Conservation (phyloP, 2,797 vertebrate species). For the Phoxinus dragarum region DNA sequence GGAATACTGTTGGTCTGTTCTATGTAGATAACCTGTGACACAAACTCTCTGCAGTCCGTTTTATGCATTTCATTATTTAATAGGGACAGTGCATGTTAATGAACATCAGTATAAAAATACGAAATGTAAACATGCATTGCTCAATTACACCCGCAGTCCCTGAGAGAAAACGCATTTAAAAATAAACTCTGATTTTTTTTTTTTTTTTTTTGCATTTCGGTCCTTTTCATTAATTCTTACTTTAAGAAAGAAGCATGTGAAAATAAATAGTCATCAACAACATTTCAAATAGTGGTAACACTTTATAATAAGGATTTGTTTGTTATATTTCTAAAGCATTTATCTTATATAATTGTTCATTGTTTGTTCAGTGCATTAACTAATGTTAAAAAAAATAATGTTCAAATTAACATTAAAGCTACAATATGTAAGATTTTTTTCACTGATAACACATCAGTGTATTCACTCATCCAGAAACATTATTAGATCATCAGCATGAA, state of each 20-base stretch:
- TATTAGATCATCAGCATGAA: no score
- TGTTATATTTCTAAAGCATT: no score
- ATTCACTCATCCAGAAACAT: no score
- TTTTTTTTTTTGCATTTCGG: no score
- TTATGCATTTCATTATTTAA: not conserved
- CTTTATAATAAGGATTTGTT: not conserved
- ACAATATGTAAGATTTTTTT: no score
- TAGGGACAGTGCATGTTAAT: not conserved
- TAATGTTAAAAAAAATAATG: not conserved
- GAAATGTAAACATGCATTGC: not conserved
- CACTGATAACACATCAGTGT: no score
- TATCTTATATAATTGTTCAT: no score
- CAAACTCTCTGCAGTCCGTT: not conserved
- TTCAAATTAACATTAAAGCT: not conserved
- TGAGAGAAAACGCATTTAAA: not conserved
- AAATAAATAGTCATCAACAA: slow-evolving; percentile 4
- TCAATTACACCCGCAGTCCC: not conserved
- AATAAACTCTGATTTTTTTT: not conserved
- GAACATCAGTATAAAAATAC: slow-evolving; percentile 7
- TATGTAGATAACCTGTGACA: not conserved
- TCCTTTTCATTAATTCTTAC: not conserved
- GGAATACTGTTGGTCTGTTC: not conserved
- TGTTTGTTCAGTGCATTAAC: no score
- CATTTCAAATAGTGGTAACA: not conserved
- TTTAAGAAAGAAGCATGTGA: not conserved